Evolutionary conservation across 2,888 invertebrate species (phyloP).

Genomic region (Cremastinae sp.): DNA sequence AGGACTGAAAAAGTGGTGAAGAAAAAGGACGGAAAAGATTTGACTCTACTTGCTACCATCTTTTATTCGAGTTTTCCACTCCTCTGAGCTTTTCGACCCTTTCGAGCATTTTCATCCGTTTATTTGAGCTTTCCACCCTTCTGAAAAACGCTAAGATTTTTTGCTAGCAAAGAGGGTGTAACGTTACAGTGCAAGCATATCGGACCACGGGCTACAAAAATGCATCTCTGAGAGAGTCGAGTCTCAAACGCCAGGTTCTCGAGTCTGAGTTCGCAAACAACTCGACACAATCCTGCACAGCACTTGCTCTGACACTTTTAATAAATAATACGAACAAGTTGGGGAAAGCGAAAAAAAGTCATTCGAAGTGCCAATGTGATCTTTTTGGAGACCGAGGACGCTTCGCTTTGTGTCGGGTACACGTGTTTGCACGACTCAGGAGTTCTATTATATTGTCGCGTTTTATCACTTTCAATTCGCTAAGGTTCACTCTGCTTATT

Average conservation of each 20-base stretch:
- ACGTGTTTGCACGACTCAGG: conserved; percentile 1
- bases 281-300: conserved; percentile 21
- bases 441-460: conserved; percentile 46
- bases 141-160: too few relatives aligned
- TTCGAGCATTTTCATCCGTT: too few relatives aligned
- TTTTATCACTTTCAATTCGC: conserved; percentile 46
- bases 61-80: too few relatives aligned
- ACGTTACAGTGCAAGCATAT: too few relatives aligned
- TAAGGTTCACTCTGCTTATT: conserved; percentile 28
- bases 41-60: conserved; percentile 54
- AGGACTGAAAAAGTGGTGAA: too few relatives aligned
- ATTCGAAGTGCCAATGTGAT: conserved; percentile 22
- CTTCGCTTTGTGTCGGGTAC: neutral
- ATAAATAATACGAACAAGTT: conserved; percentile 51
- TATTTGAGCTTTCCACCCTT: too few relatives aligned
- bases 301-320: conserved; percentile 51
- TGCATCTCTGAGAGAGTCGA: too few relatives aligned
- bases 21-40: too few relatives aligned
- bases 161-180: too few relatives aligned
- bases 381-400: conserved; percentile 14
- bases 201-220: too few relatives aligned
- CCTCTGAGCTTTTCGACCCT: too few relatives aligned
- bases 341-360: conserved; percentile 31
- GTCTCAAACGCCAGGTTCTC: neutral
- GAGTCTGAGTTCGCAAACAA: conserved; percentile 30